Evolutionary conservation across 2,888 invertebrate genomes (phyloP).

Genomic region (Lasioglossum vierecki): DNA sequence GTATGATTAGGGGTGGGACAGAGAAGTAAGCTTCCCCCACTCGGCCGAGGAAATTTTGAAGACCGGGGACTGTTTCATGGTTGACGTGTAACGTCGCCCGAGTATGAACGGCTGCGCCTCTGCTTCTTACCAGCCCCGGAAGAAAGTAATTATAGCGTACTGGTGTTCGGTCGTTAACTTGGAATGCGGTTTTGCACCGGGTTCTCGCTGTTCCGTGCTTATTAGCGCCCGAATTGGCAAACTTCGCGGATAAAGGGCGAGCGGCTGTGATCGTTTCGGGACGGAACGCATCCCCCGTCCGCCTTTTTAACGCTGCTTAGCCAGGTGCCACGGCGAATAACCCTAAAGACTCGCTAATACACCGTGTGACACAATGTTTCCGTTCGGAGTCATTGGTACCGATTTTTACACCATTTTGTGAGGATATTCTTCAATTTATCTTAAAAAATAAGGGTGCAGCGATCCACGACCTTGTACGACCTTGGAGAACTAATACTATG

Average conservation of each 20-base stretch:
- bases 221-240: background rate
- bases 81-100: background rate
- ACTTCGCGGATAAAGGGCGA: constrained; percentile 1
- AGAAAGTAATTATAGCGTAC: constrained; percentile 9
- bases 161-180: constrained; percentile 3
- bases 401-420: too few relatives aligned
- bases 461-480: background rate
- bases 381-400: too few relatives aligned
- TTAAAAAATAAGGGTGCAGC: too few relatives aligned
- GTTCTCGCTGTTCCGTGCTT: background rate
- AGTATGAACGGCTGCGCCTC: background rate
- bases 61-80: constrained; percentile 5
- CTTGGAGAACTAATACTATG: background rate
- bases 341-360: background rate
- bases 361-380: too few relatives aligned
- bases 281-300: background rate
- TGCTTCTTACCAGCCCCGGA: background rate
- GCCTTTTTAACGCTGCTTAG: background rate
- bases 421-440: too few relatives aligned
- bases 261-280: background rate
- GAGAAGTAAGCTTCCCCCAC: background rate
- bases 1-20: constrained; percentile 7
- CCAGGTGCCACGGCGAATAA: background rate
- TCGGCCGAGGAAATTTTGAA: background rate
- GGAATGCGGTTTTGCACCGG: background rate